Percentiles rank a stretch among this genome's conserved stretches.
These are phyloP conservation scores for Tylochromis polylepis DNA, from an alignment of 2,113 vertebrate species.

Conservation along the genomic window DNA sequence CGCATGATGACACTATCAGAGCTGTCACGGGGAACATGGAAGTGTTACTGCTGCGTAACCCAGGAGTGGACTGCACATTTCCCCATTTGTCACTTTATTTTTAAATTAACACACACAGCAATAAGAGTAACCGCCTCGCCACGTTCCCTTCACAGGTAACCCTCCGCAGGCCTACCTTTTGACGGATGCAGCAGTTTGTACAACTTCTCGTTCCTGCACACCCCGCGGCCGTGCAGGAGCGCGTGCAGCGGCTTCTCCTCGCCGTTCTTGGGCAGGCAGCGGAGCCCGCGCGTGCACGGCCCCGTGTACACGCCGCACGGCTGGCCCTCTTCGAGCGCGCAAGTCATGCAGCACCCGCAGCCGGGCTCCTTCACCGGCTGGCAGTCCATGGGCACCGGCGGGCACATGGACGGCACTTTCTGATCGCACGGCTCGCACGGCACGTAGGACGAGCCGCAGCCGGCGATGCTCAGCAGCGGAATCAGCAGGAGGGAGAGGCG, in stretches of 20 bases:
- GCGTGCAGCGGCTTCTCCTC: conserved; percentile 97
- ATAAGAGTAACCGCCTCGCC: neutral
- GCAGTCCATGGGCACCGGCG: conserved; percentile 82
- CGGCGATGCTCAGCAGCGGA: conserved; percentile 67
- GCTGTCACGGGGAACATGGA: neutral
- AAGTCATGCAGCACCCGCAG: conserved; percentile 97
- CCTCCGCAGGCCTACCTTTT: conserved; percentile 71
- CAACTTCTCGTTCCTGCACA: conserved; percentile 88
- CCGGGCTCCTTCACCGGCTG: conserved; percentile 94
- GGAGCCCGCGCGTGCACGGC: conserved; percentile 87
- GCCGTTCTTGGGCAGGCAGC: conserved; percentile 88
- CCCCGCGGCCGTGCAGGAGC: conserved; percentile 89
- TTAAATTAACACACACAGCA: neutral
- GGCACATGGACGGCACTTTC: conserved; percentile 88
- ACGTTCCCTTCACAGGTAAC: neutral
- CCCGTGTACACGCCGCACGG: conserved; percentile 95
- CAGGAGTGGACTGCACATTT: neutral
- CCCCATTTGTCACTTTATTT: neutral
- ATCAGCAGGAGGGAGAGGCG: conserved; percentile 74
- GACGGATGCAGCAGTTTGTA: conserved; percentile 76
- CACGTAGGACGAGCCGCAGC: conserved; percentile 79
- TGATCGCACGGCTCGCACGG: conserved; percentile 93
- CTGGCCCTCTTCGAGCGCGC: conserved; percentile 89
- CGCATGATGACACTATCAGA: neutral
- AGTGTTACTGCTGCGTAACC: neutral